phyloP scores from a whole-genome alignment of 2,113 vertebrate species.

The Hemiprocne comata region DNA sequence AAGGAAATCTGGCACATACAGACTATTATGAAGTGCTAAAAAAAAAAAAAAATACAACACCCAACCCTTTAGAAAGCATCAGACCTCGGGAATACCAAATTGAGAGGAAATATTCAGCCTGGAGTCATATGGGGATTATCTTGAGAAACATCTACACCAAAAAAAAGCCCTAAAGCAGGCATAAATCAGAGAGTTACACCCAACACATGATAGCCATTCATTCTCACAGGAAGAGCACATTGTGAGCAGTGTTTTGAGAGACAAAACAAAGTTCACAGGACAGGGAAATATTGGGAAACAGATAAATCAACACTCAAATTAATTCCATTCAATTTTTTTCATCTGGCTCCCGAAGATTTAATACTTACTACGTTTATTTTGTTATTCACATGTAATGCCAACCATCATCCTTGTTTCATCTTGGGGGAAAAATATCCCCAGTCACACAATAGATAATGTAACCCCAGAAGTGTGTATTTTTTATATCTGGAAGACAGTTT shows the following conservation, averaged over 20 bases:
- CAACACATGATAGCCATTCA: slow-evolving; percentile 47
- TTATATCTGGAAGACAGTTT: neutral
- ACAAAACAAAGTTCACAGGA: slow-evolving; percentile 61
- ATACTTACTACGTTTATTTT: neutral
- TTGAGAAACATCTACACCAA: slow-evolving; percentile 44
- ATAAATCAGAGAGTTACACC: slow-evolving; percentile 58
- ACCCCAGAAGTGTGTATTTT: neutral
- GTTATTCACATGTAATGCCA: neutral
- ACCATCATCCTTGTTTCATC: neutral
- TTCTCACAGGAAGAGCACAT: slow-evolving; percentile 61
- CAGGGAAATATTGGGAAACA: slow-evolving; percentile 48
- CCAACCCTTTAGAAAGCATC: slow-evolving; percentile 28
- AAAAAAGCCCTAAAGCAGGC: slow-evolving; percentile 13
- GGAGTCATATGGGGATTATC: slow-evolving; percentile 38
- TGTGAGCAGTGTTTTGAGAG: slow-evolving; percentile 40
- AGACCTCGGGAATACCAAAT: slow-evolving; percentile 40
- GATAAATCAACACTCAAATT: slow-evolving; percentile 33
- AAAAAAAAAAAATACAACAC: neutral
- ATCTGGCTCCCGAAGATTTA: neutral
- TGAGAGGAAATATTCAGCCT: slow-evolving; percentile 33
- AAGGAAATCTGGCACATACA: slow-evolving; percentile 61
- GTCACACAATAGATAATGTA: neutral
- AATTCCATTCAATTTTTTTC: slow-evolving; percentile 26
- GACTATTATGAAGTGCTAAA: slow-evolving; percentile 36
- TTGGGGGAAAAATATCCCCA: rapidly evolving